These are phyloP conservation scores for Lasaia peninsularis DNA, from an alignment of 1,140 invertebrate genomes.

Conservation along the genomic window DNA sequence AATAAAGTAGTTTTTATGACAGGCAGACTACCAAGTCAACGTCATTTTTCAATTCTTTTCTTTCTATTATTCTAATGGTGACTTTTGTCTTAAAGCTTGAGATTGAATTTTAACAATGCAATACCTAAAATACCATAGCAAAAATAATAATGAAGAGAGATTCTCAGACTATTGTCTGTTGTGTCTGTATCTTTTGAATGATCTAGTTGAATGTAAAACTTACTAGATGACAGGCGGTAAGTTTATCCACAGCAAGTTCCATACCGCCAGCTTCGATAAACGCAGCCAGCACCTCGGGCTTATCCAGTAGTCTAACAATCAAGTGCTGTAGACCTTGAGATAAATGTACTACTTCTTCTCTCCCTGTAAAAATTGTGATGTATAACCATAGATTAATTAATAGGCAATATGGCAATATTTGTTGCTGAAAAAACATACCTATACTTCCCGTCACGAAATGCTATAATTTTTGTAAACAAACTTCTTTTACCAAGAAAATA, in stretches of 20 bases:
- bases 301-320: constrained; percentile 59
- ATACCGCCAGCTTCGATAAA: constrained; percentile 63
- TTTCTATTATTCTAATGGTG: too few species aligned
- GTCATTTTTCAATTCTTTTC: too few species aligned
- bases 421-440: too few species aligned
- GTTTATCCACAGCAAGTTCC: constrained; percentile 62
- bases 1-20: too few species aligned
- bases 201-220: background rate
- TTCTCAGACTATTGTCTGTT: background rate
- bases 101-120: too few species aligned
- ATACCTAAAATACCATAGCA: too few species aligned
- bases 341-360: constrained; percentile 55
- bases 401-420: background rate
- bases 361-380: constrained; percentile 45
- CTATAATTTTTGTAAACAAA: too few species aligned
- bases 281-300: constrained; percentile 52
- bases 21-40: too few species aligned
- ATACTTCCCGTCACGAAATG: too few species aligned
- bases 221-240: constrained; percentile 73
- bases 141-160: background rate
- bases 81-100: too few species aligned
- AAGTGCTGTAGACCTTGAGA: constrained; percentile 68
- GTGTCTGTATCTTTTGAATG: too few species aligned
- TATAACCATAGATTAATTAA: background rate
- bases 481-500: too few species aligned